A percentile compares a stretch with the other conserved stretches of the same genome.
phyloP scores from a whole-genome alignment of 2,113 vertebrate genomes.

The Pseudopipra pipra region DNA sequence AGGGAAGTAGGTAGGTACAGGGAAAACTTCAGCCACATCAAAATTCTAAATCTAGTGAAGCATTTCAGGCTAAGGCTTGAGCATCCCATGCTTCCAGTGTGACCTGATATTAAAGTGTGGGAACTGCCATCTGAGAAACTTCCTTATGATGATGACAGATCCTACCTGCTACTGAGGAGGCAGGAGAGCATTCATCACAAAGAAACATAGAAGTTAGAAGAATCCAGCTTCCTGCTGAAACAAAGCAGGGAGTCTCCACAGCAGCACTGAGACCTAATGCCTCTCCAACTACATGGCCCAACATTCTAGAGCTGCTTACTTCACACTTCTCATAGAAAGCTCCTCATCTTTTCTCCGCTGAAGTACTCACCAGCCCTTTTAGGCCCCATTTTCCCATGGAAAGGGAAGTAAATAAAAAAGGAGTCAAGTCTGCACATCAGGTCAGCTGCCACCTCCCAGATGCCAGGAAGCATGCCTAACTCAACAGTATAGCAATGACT shows the following conservation, averaged over 20 bases:
- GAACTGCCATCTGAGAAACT: neutral
- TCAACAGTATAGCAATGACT: neutral
- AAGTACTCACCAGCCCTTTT: too few relatives aligned
- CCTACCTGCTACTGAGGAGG: neutral
- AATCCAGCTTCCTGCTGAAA: neutral
- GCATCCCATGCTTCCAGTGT: rapidly evolving
- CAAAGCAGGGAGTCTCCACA: neutral
- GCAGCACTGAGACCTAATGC: neutral
- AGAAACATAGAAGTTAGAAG: rapidly evolving
- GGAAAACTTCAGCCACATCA: neutral
- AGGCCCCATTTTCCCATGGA: neutral
- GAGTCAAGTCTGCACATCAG: neutral
- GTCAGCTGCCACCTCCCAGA: neutral
- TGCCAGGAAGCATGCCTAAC: neutral
- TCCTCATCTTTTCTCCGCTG: neutral
- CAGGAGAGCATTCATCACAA: neutral
- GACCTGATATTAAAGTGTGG: neutral
- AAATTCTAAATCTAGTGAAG: neutral
- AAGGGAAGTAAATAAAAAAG: neutral
- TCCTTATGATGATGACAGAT: neutral
- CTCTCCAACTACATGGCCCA: neutral
- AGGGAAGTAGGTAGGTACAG: neutral
- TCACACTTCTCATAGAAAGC: neutral
- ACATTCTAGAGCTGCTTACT: neutral
- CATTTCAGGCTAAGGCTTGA: neutral